phyloP scores from a whole-genome alignment of 2,113 vertebrate species.

The Vulpes ferrilata region DNA sequence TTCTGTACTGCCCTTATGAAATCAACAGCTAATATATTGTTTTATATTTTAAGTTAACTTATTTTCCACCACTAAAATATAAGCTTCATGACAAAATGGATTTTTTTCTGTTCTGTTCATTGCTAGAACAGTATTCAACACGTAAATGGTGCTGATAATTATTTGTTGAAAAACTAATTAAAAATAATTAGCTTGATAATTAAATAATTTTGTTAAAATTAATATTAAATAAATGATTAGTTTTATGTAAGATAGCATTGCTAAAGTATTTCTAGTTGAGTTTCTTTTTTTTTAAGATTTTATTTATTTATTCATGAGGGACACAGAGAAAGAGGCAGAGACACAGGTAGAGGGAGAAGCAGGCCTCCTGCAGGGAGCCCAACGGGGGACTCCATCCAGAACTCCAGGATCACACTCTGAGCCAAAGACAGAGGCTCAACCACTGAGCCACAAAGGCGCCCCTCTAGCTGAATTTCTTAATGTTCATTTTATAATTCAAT shows the following conservation, averaged over 20 bases:
- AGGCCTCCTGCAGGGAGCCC: too few relatives aligned
- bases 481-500: background rate
- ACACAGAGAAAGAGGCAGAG: too few relatives aligned
- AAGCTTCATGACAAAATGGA: background rate
- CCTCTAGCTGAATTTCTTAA: background rate
- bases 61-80: background rate
- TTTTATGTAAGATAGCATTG: background rate
- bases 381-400: too few relatives aligned
- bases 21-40: background rate
- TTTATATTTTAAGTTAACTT: constrained; percentile 8
- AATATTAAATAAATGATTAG: background rate
- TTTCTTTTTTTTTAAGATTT: background rate
- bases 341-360: too few relatives aligned
- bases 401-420: too few relatives aligned
- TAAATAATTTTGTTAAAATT: background rate
- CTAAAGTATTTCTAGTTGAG: background rate
- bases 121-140: background rate
- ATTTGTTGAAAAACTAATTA: constrained; percentile 32
- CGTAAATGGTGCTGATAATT: background rate
- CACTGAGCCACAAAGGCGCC: too few relatives aligned
- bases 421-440: too few relatives aligned
- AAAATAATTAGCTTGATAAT: background rate
- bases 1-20: background rate
- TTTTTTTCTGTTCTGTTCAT: background rate
- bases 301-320: too few relatives aligned